Evolutionary conservation across 1,140 invertebrate genomes (phyloP), one percentile per base, ranked within the genome.

Genomic region (Chymomyza costata): DNA sequence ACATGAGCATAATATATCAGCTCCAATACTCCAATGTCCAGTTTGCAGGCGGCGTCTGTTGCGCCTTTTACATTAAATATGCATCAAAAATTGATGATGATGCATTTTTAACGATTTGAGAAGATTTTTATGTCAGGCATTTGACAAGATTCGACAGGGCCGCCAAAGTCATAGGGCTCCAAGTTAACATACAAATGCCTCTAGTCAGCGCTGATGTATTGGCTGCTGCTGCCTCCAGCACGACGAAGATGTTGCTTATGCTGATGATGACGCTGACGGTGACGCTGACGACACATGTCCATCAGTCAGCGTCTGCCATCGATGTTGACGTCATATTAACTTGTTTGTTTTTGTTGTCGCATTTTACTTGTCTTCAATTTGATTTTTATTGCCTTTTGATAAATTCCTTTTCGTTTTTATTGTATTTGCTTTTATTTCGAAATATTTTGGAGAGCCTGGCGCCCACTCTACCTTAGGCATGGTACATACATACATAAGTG

Each of bases 41-140:
- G 50, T 38, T 62, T 5, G 10, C 25, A 10, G 5, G 25, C 5
- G 5, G 10, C 25, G 25, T 28, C 25, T 28, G 25, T 28, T 5
- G 51, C 52, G 51, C 66, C 65, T 43, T 53, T 63, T 80, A 80
- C 71, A 78, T 78, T 80, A 80, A 80, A 80, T 80, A 80, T 80
- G 73, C 73, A 80, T 74, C 69, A 81, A 81, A 81, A 82, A 70
- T 81, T 81, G 74, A 81, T 81, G 74, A 81, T 81, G 74, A 81
- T 81, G 76, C 76, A 81, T 81, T 81, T 81, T 81, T 81, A 81
- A 81, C 74, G 74, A 81, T 81, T 81, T 64, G 56, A 67, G 57
- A 44, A 63, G 45, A 80, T 80, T 80, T 76, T 80, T 65, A 78
- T 78, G 73, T 80, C 50, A 25, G 59, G 67, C 71, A 78, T 76